Conservation (phyloP, 2,888 invertebrate genomes). For the Himalopsyche japonica region DNA sequence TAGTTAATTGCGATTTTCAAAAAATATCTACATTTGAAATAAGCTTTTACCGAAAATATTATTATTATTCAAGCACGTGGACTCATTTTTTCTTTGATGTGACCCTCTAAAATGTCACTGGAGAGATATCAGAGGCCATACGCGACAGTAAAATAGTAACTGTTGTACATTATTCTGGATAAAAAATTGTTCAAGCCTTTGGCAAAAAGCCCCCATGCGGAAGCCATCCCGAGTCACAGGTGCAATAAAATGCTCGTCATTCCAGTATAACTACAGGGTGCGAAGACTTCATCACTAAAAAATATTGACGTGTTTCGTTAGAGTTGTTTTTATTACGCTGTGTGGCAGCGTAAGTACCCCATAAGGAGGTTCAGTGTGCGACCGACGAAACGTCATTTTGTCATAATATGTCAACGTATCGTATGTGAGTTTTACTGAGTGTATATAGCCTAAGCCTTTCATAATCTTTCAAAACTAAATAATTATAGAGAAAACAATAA, state of each 20-base stretch:
- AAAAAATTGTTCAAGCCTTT: neutral
- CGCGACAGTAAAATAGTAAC: neutral
- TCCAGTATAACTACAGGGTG: neutral
- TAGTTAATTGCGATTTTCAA: neutral
- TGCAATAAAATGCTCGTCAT: neutral
- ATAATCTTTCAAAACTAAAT: too few relatives aligned
- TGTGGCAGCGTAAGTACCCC: neutral
- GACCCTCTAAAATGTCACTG: neutral
- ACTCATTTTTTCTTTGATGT: neutral
- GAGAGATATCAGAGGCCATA: neutral
- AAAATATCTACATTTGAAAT: neutral
- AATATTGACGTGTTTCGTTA: neutral
- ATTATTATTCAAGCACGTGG: neutral
- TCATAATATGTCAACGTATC: too few relatives aligned
- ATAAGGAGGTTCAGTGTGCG: neutral
- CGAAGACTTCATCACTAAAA: neutral
- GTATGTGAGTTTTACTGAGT: too few relatives aligned
- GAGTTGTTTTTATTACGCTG: neutral
- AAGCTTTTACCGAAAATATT: neutral
- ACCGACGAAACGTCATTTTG: neutral
- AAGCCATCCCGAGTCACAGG: neutral
- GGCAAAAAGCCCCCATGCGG: neutral
- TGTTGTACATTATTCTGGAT: neutral
- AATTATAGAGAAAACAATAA: too few relatives aligned
- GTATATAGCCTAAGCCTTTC: too few relatives aligned